These are phyloP conservation scores for Hoplodrina ambigua DNA, from an alignment of 2,888 invertebrate species.

Conservation along the genomic window DNA sequence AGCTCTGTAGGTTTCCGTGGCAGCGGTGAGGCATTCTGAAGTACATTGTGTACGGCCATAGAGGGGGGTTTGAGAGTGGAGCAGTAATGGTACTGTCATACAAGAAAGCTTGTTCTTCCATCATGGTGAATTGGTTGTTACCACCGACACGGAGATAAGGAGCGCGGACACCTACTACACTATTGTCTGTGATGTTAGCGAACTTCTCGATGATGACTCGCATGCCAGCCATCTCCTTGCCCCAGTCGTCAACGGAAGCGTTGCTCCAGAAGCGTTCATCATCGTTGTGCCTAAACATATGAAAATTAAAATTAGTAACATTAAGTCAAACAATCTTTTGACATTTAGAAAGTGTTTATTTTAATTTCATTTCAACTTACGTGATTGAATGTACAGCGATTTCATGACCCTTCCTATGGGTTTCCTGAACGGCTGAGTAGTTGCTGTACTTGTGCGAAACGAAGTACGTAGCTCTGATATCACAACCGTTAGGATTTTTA, in stretches of 20 bases:
- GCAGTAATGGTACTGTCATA: constrained; percentile 99
- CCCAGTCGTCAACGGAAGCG: constrained; percentile 97
- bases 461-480: constrained; percentile 97
- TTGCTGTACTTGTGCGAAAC: constrained; percentile 98
- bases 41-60: constrained; percentile 99
- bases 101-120: constrained; percentile 98
- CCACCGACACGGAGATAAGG: constrained; percentile 98
- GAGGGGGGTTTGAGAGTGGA: constrained; percentile 96
- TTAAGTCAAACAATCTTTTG: background rate
- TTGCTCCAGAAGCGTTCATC: constrained; percentile 98
- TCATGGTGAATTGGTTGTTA: constrained; percentile 99
- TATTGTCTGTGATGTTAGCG: constrained; percentile 97
- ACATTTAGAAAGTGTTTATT: background rate
- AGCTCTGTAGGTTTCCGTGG: constrained; percentile 97
- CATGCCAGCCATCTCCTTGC: constrained; percentile 98
- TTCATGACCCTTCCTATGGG: constrained; percentile 97
- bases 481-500: constrained; percentile 98
- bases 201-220: constrained; percentile 97
- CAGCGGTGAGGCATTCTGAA: constrained; percentile 98
- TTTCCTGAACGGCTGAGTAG: constrained; percentile 97
- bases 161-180: constrained; percentile 97
- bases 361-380: constrained; percentile 89
- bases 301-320: constrained; percentile 19
- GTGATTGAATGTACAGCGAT: constrained; percentile 98
- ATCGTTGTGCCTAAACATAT: constrained; percentile 93